Base-by-base conservation (phyloP, 1,140 invertebrate genomes). In the Hetaerina americana region DNA sequence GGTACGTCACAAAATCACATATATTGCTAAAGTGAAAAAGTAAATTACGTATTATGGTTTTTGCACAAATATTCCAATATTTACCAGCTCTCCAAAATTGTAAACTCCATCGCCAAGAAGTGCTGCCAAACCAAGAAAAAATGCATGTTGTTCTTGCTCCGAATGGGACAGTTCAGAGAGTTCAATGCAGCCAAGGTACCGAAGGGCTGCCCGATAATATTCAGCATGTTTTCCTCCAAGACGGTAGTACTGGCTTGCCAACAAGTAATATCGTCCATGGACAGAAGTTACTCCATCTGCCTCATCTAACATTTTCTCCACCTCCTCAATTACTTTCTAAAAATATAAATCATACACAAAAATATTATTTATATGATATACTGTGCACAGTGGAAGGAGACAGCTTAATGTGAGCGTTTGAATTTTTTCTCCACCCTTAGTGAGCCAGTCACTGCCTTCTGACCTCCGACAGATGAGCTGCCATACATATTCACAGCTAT, bases 71-170 rank as follows among this genome's bases (percentile, higher is more conserved):
- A n/a, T n/a, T n/a, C n/a, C n/a, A n/a, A n/a, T n/a, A 82, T 82
- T 81, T 77, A 92, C 88, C 77, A 99, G 82, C 84, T 99, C 97
- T 0, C 96, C 97, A 77, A 99, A 90, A 81, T 99, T 99, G 80
- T 98, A 99, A 22, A 99, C 93, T 49, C 92, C 93, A 77, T 98
- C 93, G 10, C 96, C 97, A 0, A 98, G 80, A 12, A 99, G 85
- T 0, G 96, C 97, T 10, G 97, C 96, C 5, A 99, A 82, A 0
- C 95, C 93, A 18, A 99, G 84, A 76, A 95, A 92, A 79, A 96
- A 94, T 0, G 96, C 97, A 79, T 91, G 90, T 75, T 90, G 90
- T 73, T 87, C 87, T 82, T 92, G 91, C 78, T 89, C 88, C 75
- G 87, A 85, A 72, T 81, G 83, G 31, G 82, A 82, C 25, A 88